Conservation (phyloP, 2,888 invertebrate genomes). For the Steinernema carpocapsae region DNA sequence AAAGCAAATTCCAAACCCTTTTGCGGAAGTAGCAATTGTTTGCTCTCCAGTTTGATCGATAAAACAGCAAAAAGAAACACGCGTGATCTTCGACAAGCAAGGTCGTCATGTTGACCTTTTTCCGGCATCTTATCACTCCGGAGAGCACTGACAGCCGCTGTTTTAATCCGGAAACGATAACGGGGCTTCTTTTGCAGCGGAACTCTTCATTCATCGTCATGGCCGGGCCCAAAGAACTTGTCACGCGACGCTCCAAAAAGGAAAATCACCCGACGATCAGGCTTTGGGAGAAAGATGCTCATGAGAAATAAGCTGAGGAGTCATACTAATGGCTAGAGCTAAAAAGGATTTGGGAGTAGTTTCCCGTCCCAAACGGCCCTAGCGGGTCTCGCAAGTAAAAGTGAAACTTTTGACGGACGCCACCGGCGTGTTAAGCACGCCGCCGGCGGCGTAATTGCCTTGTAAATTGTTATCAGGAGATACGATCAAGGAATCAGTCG, state of each 20-base stretch:
- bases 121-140: not conserved
- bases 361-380: too few species aligned
- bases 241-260: too few species aligned
- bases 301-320: too few species aligned
- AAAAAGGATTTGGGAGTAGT: not conserved
- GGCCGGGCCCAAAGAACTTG: not conserved
- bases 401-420: too few species aligned
- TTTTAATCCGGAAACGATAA: slow-evolving; percentile 22
- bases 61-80: slow-evolving; percentile 6
- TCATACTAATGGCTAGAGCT: too few species aligned
- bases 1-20: too few species aligned
- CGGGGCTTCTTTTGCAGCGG: not conserved
- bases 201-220: not conserved
- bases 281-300: not conserved
- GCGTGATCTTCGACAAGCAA: slow-evolving; percentile 5
- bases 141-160: not conserved
- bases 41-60: not conserved
- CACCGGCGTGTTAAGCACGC: slow-evolving; percentile 22
- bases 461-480: slow-evolving; percentile 22
- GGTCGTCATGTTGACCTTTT: slow-evolving; percentile 7
- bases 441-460: slow-evolving; percentile 23
- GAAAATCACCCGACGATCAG: not conserved
- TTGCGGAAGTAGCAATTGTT: too few species aligned
- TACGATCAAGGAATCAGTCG: not conserved
- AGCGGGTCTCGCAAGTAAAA: too few species aligned